Percentiles rank a stretch among this genome's conserved stretches.
Conservation (phyloP, 2,797 vertebrate species). For the Cephalopachus bancanus region DNA sequence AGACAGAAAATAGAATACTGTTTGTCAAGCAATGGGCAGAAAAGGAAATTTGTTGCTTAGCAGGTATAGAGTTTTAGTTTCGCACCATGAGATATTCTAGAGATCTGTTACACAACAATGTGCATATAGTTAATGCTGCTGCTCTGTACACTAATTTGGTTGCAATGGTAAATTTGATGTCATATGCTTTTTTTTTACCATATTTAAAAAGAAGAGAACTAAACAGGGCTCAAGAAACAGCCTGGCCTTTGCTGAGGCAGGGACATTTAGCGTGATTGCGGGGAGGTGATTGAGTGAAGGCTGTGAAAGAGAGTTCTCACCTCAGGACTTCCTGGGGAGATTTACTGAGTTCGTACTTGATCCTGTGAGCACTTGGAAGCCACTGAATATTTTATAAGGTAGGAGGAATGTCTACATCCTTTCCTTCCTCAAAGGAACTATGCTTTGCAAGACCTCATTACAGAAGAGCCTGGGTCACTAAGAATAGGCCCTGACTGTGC, state of each 20-base stretch:
- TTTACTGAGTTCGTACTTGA: not conserved
- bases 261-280: not conserved
- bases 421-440: not conserved
- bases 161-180: not conserved
- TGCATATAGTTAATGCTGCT: not conserved
- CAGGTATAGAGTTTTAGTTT: not conserved
- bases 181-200: not conserved
- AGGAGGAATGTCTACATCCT: not conserved
- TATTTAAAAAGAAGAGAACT: not conserved
- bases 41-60: not conserved
- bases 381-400: not conserved
- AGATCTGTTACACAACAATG: not conserved
- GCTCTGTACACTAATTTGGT: not conserved
- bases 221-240: not conserved
- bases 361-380: not conserved
- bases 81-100: not conserved
- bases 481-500: not conserved
- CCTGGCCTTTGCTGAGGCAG: not conserved
- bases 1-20: not conserved
- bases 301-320: rapidly evolving
- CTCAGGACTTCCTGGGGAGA: not conserved
- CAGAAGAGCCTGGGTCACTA: not conserved
- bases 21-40: not conserved
- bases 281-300: not conserved
- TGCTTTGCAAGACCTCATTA: not conserved